phyloP scores from a whole-genome alignment of 2,888 invertebrate species.

The Corythucha ciliata region DNA sequence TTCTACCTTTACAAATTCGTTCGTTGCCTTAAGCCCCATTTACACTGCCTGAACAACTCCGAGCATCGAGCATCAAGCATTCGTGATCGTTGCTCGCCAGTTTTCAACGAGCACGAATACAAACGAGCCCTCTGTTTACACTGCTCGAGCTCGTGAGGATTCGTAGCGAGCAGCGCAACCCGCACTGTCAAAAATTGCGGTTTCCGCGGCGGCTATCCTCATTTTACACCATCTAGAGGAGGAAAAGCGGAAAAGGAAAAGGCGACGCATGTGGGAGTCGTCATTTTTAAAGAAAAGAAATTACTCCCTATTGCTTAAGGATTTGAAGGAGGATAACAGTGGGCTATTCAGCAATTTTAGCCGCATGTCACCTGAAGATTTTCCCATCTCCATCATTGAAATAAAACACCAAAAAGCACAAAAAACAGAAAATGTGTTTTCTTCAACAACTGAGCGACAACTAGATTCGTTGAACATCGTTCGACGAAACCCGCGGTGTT shows the following conservation, averaged over 20 bases:
- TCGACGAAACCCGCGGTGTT: too few relatives aligned
- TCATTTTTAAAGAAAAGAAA: slow-evolving; percentile 3
- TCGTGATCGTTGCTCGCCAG: slow-evolving; percentile 3
- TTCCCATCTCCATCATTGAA: too few relatives aligned
- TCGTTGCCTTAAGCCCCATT: too few relatives aligned
- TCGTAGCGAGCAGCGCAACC: slow-evolving; percentile 1
- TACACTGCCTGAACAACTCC: slow-evolving; percentile 8
- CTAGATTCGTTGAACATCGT: too few relatives aligned
- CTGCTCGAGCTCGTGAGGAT: slow-evolving; percentile 13
- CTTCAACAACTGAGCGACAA: too few relatives aligned
- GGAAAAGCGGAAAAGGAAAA: slow-evolving; percentile 11
- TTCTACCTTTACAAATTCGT: too few relatives aligned
- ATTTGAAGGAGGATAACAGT: slow-evolving; percentile 18
- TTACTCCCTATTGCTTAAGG: too few relatives aligned
- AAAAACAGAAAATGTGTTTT: too few relatives aligned
- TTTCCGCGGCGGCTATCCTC: slow-evolving; percentile 9
- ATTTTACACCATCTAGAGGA: slow-evolving; percentile 6
- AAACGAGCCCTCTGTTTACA: background rate
- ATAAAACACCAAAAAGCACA: too few relatives aligned
- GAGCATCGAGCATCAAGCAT: slow-evolving; percentile 11
- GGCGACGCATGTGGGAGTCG: slow-evolving; percentile 1
- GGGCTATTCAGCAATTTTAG: slow-evolving; percentile 17
- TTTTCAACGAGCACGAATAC: slow-evolving; percentile 10
- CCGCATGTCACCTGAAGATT: too few relatives aligned
- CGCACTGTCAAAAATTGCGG: slow-evolving; percentile 6